A percentile compares a stretch with the other conserved stretches of the same genome.
These are phyloP conservation scores for Drosophila seclusa DNA, from an alignment of 2,888 invertebrate genomes.

Conservation along the genomic window DNA sequence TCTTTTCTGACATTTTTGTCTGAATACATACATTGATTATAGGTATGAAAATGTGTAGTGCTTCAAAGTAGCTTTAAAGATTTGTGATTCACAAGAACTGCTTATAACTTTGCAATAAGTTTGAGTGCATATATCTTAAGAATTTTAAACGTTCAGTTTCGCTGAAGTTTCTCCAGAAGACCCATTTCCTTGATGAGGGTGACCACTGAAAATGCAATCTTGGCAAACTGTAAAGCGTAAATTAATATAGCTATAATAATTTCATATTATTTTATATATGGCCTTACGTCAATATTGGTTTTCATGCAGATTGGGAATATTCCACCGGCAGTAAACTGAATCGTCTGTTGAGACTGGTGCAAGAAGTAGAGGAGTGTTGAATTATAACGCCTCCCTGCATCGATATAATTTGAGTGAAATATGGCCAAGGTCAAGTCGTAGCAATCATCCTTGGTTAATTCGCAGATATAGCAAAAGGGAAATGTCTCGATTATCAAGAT, in stretches of 20 bases:
- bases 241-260: not conserved
- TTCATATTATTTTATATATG: not conserved
- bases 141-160: not conserved
- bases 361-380: constrained; percentile 44
- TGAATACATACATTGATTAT: not conserved
- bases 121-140: not conserved
- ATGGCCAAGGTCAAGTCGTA: constrained; percentile 20
- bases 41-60: not conserved
- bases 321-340: constrained; percentile 42
- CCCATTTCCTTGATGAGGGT: constrained; percentile 50
- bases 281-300: constrained; percentile 43
- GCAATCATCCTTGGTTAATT: constrained; percentile 45
- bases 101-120: not conserved
- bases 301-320: constrained; percentile 41
- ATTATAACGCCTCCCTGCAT: constrained; percentile 41
- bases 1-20: not conserved
- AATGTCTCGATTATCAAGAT: constrained; percentile 40
- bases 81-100: not conserved
- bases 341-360: constrained; percentile 30
- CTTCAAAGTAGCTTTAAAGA: not conserved
- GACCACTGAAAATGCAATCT: constrained; percentile 57
- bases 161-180: constrained; percentile 35
- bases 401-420: constrained; percentile 51
- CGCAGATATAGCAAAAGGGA: constrained; percentile 57
- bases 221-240: constrained; percentile 41